Evolutionary conservation across 1,140 invertebrate genomes (phyloP), one percentile per base, ranked within the genome.

Genomic region (Adoxophyes honmai): DNA sequence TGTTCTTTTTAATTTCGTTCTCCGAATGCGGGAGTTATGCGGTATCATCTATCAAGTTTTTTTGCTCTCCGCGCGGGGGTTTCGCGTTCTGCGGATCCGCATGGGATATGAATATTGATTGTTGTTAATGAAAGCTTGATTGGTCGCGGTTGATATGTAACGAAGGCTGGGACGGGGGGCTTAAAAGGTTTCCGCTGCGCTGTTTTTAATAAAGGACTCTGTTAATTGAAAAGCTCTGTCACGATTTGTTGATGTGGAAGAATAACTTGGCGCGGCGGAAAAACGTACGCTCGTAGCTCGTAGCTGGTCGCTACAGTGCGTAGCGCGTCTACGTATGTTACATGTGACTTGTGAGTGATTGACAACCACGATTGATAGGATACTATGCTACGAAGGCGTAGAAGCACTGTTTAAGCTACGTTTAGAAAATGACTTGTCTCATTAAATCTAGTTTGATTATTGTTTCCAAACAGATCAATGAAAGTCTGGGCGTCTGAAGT

Each of bases 61-160:
- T 71, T 75, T 69, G 63, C 66, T 70, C 52, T 35, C 37, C 71
- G 54, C 65, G 65, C 63, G 55, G 54, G 66, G 52, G 18, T 28
- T 28, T 28, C 21, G n/a, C 66, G 64, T 71, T 78, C 79, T 76
- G 75, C 81, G 74, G 82, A 81, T 84, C 72, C 81, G 84, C 84
- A 84, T 84, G 84, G 82, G 82, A 87, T 85, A 82, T 87, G 76
- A 81, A 83, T 87, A 87, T 87, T 86, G 84, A 86, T 87, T 84
- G 79, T 86, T 70, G 9, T 68, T 84, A 80, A 87, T 86, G 84
- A 83, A 82, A 78, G 74, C 79, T 75, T 78, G 82, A 87, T 87
- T 86, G 81, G 78, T 80, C 66, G 73, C 67, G 56, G 72, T 62
- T 73, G 78, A 78, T 81, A 75, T 82, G 82, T 82, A 78, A 75